Base-by-base conservation (phyloP, 1,140 invertebrate genomes). In the Zaprionus camerounensis region DNA sequence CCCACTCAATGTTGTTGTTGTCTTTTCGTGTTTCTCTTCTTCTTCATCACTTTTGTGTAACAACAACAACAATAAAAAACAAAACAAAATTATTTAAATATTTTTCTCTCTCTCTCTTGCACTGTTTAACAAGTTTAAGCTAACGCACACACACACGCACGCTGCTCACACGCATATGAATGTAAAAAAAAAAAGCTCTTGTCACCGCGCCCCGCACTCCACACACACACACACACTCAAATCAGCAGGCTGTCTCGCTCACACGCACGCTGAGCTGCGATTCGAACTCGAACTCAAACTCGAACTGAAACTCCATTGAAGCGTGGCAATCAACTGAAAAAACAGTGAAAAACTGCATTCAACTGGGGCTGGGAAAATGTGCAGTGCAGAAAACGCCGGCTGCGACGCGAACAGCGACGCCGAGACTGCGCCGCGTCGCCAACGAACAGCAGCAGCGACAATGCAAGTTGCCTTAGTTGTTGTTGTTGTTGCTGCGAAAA, bases 271-370 rank as follows among this genome's bases (percentile, higher is more conserved):
- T n/a, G 15, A 46, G 22, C 46, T 22, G 20, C 46, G 24, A 51
- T 20, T 69, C 62, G 66, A 81, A 90, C 79, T 75, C 66, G 71
- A 81, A 64, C 62, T 67, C 68, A 46, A 58, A 65, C 77, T 72
- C 76, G 83, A 91, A 80, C 72, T 79, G 72, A 71, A 76, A 79
- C 86, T 84, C 80, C 82, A 91, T 91, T 91, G 88, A 87, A 91
- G 88, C 88, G 88, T 91, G 68, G 81, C 79, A 81, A 79, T 82
- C 80, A 81, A 84, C 83, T 81, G 76, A 83, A 81, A 81, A 83
- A 87, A 69, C 65, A 62, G 66, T 74, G 65, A 69, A 87, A 78
- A 66, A 66, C 65, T 62, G 64, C 78, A 51, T 69, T 66, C 76
- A 65, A 49, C 49, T 75, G 56, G 67, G 57, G 57, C 55, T 56